phyloP scores from a whole-genome alignment of 2,797 vertebrate genomes.

The Podarcis siculus region DNA sequence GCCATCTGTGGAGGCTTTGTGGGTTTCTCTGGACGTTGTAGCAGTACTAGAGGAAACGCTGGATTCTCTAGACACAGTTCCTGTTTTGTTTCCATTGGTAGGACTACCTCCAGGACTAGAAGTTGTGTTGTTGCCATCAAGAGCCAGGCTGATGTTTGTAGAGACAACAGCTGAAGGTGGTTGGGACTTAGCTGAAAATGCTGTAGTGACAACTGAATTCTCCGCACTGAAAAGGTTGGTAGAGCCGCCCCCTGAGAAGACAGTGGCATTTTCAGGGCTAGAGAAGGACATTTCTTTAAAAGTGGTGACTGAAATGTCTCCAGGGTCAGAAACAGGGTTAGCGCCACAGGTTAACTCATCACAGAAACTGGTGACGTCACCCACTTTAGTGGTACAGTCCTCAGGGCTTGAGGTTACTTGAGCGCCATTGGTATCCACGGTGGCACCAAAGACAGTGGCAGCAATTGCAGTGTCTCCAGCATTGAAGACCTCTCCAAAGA shows the following conservation, averaged over 20 bases:
- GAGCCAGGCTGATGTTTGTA: not conserved
- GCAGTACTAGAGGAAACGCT: not conserved
- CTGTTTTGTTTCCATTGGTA: not conserved
- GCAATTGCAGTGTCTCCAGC: not conserved
- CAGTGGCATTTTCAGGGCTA: not conserved
- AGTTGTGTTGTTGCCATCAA: not conserved
- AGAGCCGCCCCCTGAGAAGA: not conserved
- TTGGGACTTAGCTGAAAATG: not conserved
- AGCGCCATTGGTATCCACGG: not conserved
- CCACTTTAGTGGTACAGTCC: not conserved
- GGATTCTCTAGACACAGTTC: not conserved
- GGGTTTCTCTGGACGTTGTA: no score
- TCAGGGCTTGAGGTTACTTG: not conserved
- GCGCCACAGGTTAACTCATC: not conserved
- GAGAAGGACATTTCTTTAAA: not conserved
- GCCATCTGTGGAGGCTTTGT: not conserved
- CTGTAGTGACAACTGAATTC: not conserved
- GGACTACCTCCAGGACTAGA: not conserved
- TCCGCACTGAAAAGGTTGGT: not conserved
- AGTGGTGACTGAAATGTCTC: not conserved
- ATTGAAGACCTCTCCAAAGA: not conserved
- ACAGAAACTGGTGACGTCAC: not conserved
- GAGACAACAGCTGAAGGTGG: not conserved
- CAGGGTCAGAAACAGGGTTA: not conserved
- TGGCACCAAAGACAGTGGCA: not conserved